These are phyloP conservation scores for Poeciliopsis occidentalis DNA, from an alignment of 2,113 vertebrate genomes.

Conservation along the genomic window DNA sequence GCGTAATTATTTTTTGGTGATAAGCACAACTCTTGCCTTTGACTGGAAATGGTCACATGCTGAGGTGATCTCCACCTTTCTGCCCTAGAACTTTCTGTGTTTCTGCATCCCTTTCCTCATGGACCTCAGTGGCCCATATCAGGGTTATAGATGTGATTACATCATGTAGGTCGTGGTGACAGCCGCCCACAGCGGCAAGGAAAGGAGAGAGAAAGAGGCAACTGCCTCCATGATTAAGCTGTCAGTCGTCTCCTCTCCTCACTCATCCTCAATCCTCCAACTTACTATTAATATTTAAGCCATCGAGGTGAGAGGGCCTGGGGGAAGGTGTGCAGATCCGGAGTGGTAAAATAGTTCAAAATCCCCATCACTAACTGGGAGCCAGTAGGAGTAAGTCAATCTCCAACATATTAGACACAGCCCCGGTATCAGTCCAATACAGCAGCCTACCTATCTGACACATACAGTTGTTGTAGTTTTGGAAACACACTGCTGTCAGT, in stretches of 20 bases:
- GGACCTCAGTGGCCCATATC: constrained; percentile 67
- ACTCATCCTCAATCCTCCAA: constrained; percentile 62
- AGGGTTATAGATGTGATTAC: constrained; percentile 77
- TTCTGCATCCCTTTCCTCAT: constrained; percentile 42
- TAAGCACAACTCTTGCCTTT: not conserved
- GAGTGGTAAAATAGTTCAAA: constrained; percentile 75
- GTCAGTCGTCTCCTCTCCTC: constrained; percentile 69
- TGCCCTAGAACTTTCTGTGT: constrained; percentile 1
- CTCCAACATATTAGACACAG: constrained; percentile 72
- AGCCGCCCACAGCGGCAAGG: constrained; percentile 69
- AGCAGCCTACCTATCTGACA: constrained; percentile 58
- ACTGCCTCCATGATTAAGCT: constrained; percentile 77
- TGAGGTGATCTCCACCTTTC: constrained; percentile 1
- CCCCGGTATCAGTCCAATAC: constrained; percentile 65
- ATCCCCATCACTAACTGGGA: constrained; percentile 62
- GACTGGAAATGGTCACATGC: not conserved
- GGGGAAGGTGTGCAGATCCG: constrained; percentile 75
- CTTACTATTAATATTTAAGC: constrained; percentile 81
- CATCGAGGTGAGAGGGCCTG: constrained; percentile 71
- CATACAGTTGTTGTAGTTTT: constrained; percentile 34
- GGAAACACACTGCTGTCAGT: constrained; percentile 46
- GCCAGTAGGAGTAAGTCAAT: constrained; percentile 67
- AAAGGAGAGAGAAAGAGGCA: constrained; percentile 58
- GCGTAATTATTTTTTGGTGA: not conserved
- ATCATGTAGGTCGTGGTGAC: constrained; percentile 80